Evolutionary conservation across 1,140 invertebrate genomes (phyloP).

Genomic region (Campodea augens): DNA sequence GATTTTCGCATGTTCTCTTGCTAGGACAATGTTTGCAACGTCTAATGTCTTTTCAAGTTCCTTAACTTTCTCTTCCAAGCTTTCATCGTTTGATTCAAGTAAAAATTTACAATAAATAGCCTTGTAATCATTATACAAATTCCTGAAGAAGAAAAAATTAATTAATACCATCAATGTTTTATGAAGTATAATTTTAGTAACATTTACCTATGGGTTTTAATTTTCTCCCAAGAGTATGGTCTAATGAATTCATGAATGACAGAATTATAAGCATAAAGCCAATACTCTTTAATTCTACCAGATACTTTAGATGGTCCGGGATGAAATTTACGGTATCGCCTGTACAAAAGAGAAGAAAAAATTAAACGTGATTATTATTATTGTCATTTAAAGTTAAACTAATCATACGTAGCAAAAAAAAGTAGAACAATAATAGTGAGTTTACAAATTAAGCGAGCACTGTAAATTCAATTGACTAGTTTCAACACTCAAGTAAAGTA

Average conservation of each 20-base stretch:
- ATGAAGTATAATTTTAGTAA: conserved; percentile 7
- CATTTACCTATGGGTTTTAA: conserved; percentile 38
- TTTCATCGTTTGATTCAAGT: conserved; percentile 45
- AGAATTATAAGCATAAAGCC: conserved; percentile 55
- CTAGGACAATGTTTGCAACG: conserved; percentile 54
- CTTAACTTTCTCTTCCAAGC: conserved; percentile 48
- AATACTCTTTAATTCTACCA: conserved; percentile 37
- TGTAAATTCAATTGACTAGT: too few relatives aligned
- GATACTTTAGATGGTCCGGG: conserved; percentile 24
- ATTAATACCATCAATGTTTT: conserved; percentile 4
- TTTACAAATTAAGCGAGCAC: too few relatives aligned
- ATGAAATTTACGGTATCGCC: conserved; percentile 33
- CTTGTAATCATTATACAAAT: conserved; percentile 49
- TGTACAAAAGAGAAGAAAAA: conserved; percentile 17
- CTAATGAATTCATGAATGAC: conserved; percentile 46
- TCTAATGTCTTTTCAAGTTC: conserved; percentile 52
- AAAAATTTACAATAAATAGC: conserved; percentile 50
- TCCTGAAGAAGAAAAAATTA: conserved; percentile 22
- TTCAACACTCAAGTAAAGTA: too few relatives aligned
- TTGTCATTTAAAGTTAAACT: too few relatives aligned
- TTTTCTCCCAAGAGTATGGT: conserved; percentile 50
- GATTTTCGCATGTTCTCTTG: conserved; percentile 56
- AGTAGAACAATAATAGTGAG: too few relatives aligned
- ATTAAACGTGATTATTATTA: too few relatives aligned
- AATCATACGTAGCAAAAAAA: too few relatives aligned